Percentiles rank a stretch among this genome's conserved stretches.
These are phyloP conservation scores for Boloria selene DNA, from an alignment of 2,888 invertebrate species.

Conservation along the genomic window DNA sequence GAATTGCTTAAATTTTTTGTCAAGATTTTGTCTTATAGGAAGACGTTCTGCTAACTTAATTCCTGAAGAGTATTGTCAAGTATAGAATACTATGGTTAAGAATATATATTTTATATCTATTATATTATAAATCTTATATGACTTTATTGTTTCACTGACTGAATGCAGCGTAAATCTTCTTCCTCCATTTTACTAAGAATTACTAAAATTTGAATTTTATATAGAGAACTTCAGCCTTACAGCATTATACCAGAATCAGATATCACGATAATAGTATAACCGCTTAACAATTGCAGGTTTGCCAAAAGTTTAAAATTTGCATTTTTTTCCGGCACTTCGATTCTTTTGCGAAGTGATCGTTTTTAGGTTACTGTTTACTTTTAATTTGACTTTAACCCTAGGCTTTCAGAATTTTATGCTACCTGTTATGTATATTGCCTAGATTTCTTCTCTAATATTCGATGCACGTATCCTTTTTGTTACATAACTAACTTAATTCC, in stretches of 20 bases:
- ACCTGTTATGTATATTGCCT: conserved; percentile 30
- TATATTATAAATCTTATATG: too few species aligned
- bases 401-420: conserved; percentile 45
- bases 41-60: too few species aligned
- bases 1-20: too few species aligned
- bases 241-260: conserved; percentile 22
- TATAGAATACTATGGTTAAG: too few species aligned
- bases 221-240: conserved; percentile 32
- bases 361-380: conserved; percentile 34
- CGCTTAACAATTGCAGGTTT: conserved; percentile 82
- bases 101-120: too few species aligned
- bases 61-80: too few species aligned
- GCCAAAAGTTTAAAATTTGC: conserved; percentile 81
- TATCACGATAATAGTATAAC: conserved; percentile 40
- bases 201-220: conserved; percentile 21
- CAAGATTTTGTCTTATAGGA: too few species aligned
- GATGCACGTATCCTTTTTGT: conserved; percentile 53
- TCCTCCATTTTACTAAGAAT: conserved; percentile 16
- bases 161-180: conserved; percentile 30
- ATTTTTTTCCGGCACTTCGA: conserved; percentile 75
- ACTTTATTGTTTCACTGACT: conserved; percentile 1
- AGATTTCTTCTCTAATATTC: conserved; percentile 40
- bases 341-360: conserved; percentile 57
- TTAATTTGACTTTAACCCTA: conserved; percentile 53
- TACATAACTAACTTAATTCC: conserved; percentile 36